Base-by-base conservation (phyloP, 2,113 vertebrate genomes). In the Suricata suricatta region DNA sequence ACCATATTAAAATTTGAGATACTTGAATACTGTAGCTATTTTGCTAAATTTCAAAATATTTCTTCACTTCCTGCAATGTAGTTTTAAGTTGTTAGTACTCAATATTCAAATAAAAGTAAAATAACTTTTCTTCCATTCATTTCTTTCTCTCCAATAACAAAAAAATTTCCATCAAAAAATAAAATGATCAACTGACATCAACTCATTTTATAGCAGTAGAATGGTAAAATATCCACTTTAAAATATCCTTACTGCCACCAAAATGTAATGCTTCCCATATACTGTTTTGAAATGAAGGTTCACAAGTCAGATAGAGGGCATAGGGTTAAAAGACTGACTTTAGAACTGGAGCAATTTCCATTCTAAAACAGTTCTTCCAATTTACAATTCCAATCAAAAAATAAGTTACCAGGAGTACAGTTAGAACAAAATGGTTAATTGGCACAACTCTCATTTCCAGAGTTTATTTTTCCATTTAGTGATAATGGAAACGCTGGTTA, bases 201-300 rank as follows among this genome's bases (percentile, higher is more conserved):
- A 98, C 93, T 98, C 98, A 19, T 97, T 98, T 96, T 88, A 97
- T 98, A 98, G 97, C 96, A 98, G 63, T 97, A 98, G 98, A 98
- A 98, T 98, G 96, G 98, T 96, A 98, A 99, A 98, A 98, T 98
- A 98, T 97, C 97, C 97, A 89, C 98, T 98, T 98, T 88, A 97
- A 98, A 98, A 98, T 98, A 98, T 96, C 97, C 90, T 98, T 97
- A 96, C 10, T 97, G 69, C 95, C 79, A 96, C 47, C 93, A 95
- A 96, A 93, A 52, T 96, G 72, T 16, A 91, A 66, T 57, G 33
- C 66, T 93, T 97, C 41, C 87, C 80, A 93, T 23, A 84, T 64
- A 54, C 27, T 93, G 71, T 81, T 92, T 50, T 88, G 77, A 97
- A 97, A 84, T 89, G 54, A 88, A 92, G 44, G 66, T 84, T 97